phyloP scores from a whole-genome alignment of 2,797 vertebrate species.

The Myoxocephalus aenaeus region DNA sequence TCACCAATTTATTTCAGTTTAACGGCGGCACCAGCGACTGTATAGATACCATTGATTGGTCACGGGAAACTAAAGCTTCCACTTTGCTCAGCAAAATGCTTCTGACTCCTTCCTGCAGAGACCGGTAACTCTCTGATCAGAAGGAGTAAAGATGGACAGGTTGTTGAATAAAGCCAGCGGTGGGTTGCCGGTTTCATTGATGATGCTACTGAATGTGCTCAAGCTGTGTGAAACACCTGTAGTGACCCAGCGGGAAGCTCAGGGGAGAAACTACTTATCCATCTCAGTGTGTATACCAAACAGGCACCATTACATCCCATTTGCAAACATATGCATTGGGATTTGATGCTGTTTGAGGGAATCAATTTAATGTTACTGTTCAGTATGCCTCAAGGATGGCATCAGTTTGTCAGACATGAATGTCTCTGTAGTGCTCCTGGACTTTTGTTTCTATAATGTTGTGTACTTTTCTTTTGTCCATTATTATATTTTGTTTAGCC shows the following conservation, averaged over 20 bases:
- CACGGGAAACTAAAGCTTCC: constrained; percentile 58
- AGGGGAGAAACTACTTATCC: constrained; percentile 54
- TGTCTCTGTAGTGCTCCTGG: constrained; percentile 29
- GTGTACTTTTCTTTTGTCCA: constrained; percentile 12
- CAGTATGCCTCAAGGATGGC: constrained; percentile 56
- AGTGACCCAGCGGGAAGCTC: constrained; percentile 61
- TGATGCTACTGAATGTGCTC: constrained; percentile 51
- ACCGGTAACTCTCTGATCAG: constrained; percentile 74
- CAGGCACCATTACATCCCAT: constrained; percentile 60
- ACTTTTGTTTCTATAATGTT: constrained; percentile 26
- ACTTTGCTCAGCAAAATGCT: constrained; percentile 55
- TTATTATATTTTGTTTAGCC: constrained; percentile 2
- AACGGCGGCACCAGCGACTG: constrained; percentile 3
- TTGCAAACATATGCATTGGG: constrained; percentile 61
- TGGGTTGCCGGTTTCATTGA: constrained; percentile 57
- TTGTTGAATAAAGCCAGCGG: constrained; percentile 52
- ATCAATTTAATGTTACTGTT: constrained; percentile 66
- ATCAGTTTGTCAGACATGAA: constrained; percentile 37
- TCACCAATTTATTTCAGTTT: constrained; percentile 35
- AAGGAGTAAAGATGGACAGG: constrained; percentile 51
- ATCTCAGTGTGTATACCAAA: constrained; percentile 57
- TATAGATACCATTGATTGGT: constrained; percentile 53
- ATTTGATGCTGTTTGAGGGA: constrained; percentile 58
- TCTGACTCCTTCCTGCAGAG: constrained; percentile 56
- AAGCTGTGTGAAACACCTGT: constrained; percentile 58